Evolutionary conservation across 2,888 invertebrate species (phyloP), one percentile per base, ranked within the genome.

Genomic region (Automeris io): DNA sequence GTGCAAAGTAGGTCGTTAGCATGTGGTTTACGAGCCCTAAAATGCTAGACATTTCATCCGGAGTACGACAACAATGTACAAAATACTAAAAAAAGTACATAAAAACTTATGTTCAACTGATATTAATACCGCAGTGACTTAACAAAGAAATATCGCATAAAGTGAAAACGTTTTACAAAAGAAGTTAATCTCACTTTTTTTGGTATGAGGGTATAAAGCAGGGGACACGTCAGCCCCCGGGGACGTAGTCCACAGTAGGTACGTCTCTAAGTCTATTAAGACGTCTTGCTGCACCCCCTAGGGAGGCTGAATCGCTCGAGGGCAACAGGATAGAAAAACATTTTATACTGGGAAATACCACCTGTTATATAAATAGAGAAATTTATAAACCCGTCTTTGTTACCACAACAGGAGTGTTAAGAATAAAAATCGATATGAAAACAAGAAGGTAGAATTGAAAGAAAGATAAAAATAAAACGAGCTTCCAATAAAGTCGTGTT

Each of bases 191-290:
- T 69, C 58, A 70, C 78, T 72, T 77, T 77, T n/a, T 76, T 66
- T 61, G 54, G 54, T 52, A 46, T 47, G 36, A 54, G 46, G 59
- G 57, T 51, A 55, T 62, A 60, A 70, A 67, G 70, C 57, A 51
- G 67, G 66, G 72, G 71, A 69, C 62, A 64, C 60, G 65, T 61
- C 62, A 53, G 69, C 77, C 81, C 60, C 66, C 45, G 61, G 78
- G 79, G 75, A 70, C 67, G 65, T 62, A 69, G 68, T 66, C 71
- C 64, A 68, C 69, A 58, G 65, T 68, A 70, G 58, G 65, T 68
- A 70, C 70, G 71, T 71, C 70, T 72, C 67, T 79, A 80, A 85
- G 79, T 82, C 81, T 81, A 82, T 83, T 83, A 85, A 78, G 79
- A 75, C 72, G 76, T 76, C 77, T 79, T 69, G 70, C 70, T 61